Evolutionary conservation across 2,113 vertebrate genomes (phyloP), one percentile per base, ranked within the genome.

Genomic region (Catharus fuscescens): DNA sequence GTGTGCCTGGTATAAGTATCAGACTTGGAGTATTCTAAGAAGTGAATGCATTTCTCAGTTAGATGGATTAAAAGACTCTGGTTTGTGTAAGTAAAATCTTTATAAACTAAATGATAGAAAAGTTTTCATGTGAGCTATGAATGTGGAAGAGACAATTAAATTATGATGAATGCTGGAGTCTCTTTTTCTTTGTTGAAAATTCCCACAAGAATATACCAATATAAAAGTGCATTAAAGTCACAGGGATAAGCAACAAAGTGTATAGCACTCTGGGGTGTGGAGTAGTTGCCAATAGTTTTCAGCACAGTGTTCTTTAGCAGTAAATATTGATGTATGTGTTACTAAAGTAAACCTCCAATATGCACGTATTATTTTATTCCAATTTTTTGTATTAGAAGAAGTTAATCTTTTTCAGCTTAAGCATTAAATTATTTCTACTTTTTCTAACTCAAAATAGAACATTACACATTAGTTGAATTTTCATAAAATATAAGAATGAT

Each of bases 1-100:
- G 16, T 89, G 77, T 92, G 83, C 86, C 54, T 77, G 42, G 94
- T 94, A 86, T 90, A 96, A 97, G 88, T 95, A 66, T 93, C 96
- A 94, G 74, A 92, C 52, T 83, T 95, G 93, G 94, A 96, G 96
- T 97, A 96, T 95, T 97, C 93, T 90, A 96, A 93, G 70, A 94
- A 92, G 71, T 76, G 86, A 97, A 66, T 96, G n/a, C 65, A 94
- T 94, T 91, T 89, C 91, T 86, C 92, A 93, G 42, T 96, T 92
- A 94, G 72, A 94, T 86, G 83, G 80, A 88, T 93, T 95, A 97
- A 96, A 94, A 92, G 67, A 31, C 83, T 83, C 40, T 15, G 28
- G 3, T 92, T 96, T 97, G 73, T 87, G 91, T 97, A 98, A 97
- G 93, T 87, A 96, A 88, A 88, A 82, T 53, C 24, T 76, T 94